Evolutionary conservation across 92 coral and sea anemone species (phyloP).

Genomic region (Pocillopora grandis): DNA sequence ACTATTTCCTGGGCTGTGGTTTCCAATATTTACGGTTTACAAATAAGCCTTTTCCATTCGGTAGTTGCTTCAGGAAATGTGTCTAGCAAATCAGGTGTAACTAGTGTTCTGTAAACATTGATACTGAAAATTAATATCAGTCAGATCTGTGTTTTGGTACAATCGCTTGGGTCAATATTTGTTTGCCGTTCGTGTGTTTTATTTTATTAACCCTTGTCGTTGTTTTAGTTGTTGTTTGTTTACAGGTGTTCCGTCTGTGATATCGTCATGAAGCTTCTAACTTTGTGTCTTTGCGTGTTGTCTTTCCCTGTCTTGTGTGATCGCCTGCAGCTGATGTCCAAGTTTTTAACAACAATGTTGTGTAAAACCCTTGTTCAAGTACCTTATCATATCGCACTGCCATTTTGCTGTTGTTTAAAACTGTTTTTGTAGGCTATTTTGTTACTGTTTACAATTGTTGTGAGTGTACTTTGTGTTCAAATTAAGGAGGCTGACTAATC

Average conservation of each 20-base stretch:
- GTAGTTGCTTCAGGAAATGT: no score
- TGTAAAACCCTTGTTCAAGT: neutral
- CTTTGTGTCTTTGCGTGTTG: slow-evolving; percentile 14
- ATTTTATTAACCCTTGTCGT: neutral
- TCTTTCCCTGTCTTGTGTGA: slow-evolving; percentile 1
- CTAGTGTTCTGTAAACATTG: no score
- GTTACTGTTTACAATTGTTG: neutral
- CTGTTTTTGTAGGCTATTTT: neutral
- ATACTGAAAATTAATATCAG: no score
- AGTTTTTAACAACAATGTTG: neutral
- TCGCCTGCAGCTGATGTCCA: neutral
- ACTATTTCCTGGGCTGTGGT: no score
- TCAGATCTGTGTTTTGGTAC: no score
- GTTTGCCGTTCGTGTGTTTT: slow-evolving; percentile 6
- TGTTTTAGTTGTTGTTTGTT: slow-evolving; percentile 14
- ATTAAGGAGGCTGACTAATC: no score
- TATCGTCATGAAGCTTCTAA: neutral
- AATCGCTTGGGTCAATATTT: neutral
- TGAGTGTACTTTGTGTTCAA: neutral
- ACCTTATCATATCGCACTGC: neutral
- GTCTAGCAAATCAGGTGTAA: no score
- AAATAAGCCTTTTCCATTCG: no score
- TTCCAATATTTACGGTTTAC: no score
- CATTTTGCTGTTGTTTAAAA: neutral
- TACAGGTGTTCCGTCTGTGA: slow-evolving; percentile 18